A percentile compares a stretch with the other conserved stretches of the same genome.
Conservation (phyloP, 2,113 vertebrate genomes). For the Cryptotis parvus region DNA sequence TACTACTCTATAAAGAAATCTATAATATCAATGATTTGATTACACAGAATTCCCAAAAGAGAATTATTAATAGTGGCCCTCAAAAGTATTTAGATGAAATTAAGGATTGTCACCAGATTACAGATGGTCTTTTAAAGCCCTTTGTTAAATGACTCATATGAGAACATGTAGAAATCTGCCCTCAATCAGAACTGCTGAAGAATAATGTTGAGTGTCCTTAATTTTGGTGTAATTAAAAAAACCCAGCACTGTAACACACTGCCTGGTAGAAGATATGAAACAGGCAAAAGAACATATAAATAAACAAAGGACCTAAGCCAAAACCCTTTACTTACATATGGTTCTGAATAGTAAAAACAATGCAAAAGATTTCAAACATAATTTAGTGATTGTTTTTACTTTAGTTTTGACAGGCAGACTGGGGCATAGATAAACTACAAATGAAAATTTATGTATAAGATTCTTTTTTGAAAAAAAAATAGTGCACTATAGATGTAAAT, state of each 20-base stretch:
- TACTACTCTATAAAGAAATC: slow-evolving; percentile 8
- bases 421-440: neutral
- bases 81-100: slow-evolving; percentile 10
- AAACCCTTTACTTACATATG: neutral
- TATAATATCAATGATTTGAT: neutral
- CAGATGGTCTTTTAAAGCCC: neutral
- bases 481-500: neutral
- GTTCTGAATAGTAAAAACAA: slow-evolving; percentile 12
- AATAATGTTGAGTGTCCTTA: neutral
- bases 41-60: slow-evolving; percentile 28
- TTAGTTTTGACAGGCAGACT: neutral
- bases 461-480: slow-evolving; percentile 8
- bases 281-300: neutral
- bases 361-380: neutral
- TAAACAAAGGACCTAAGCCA: neutral
- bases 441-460: slow-evolving; percentile 17
- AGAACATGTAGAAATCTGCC: neutral
- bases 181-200: slow-evolving; percentile 8
- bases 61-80: neutral
- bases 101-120: neutral
- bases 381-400: slow-evolving; percentile 16
- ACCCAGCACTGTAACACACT: neutral
- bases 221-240: slow-evolving; percentile 28
- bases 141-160: slow-evolving; percentile 34
- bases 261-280: neutral